A percentile compares a stretch with the other conserved stretches of the same genome.
Evolutionary conservation across 2,888 invertebrate species (phyloP).

Genomic region (Troides helena): DNA sequence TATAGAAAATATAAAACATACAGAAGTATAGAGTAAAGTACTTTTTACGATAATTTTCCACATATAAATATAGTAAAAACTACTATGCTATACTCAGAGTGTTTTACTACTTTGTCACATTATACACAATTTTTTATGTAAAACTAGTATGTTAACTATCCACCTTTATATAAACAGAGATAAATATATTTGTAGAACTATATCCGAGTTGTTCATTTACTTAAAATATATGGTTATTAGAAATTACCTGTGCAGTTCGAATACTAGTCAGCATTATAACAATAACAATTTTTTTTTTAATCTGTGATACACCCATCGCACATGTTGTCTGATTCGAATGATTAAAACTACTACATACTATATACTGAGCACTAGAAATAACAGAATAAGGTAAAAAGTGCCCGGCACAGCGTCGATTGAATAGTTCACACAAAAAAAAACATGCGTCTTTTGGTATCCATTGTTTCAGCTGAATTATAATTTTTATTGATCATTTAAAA

Average conservation of each 20-base stretch:
- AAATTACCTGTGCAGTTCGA: constrained; percentile 6
- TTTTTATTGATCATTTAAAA: background rate
- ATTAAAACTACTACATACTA: background rate
- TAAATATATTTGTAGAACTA: background rate
- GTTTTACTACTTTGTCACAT: no score
- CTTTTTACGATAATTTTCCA: no score
- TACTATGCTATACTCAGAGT: no score
- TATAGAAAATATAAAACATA: no score
- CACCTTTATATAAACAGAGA: background rate
- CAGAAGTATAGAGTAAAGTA: no score
- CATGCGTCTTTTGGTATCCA: constrained; percentile 5
- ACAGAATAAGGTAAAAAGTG: constrained; percentile 10
- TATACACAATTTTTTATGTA: no score
- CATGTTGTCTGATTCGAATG: constrained; percentile 5
- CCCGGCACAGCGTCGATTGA: background rate
- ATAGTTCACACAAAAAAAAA: background rate
- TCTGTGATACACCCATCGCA: constrained; percentile 3
- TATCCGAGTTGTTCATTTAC: background rate
- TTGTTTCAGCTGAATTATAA: constrained; percentile 5
- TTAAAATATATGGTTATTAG: background rate
- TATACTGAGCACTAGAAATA: background rate
- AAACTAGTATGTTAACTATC: background rate
- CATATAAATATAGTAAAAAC: no score
- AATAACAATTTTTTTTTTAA: constrained; percentile 12
- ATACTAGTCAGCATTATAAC: constrained; percentile 5